These are phyloP conservation scores for Panonychus citri DNA, from an alignment of 1,140 invertebrate species.

Conservation along the genomic window DNA sequence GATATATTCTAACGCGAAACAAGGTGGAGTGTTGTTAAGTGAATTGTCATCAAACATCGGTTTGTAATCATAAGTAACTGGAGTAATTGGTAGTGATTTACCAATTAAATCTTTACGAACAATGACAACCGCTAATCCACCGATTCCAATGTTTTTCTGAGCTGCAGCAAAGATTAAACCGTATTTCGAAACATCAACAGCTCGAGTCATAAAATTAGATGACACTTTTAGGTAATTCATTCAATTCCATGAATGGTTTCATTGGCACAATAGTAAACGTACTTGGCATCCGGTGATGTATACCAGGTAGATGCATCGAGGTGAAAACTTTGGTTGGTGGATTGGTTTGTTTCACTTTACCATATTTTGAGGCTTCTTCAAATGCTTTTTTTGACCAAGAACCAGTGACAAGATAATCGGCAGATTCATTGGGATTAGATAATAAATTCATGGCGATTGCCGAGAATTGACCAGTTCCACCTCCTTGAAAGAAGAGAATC, in stretches of 20 bases:
- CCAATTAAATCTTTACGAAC: conserved; percentile 75
- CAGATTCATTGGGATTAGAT: conserved; percentile 33
- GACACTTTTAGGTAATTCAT: conserved; percentile 64
- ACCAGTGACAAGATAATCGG: conserved; percentile 37
- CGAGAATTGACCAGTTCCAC: conserved; percentile 78
- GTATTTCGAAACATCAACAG: conserved; percentile 70
- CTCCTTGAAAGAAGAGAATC: conserved; percentile 79
- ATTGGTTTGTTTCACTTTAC: conserved; percentile 65
- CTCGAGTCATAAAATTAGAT: conserved; percentile 73
- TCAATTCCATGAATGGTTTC: conserved; percentile 93
- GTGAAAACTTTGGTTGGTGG: conserved; percentile 46
- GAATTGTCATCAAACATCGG: conserved; percentile 62
- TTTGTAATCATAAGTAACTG: conserved; percentile 63
- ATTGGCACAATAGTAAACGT: conserved; percentile 89
- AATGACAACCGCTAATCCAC: conserved; percentile 77
- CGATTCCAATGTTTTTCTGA: conserved; percentile 90
- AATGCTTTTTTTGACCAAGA: conserved; percentile 83
- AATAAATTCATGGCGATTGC: conserved; percentile 75
- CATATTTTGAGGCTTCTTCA: conserved; percentile 82
- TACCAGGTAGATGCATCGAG: conserved; percentile 17
- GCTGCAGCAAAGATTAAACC: conserved; percentile 84
- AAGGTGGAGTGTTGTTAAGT: conserved; percentile 81
- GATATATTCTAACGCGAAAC: conserved; percentile 79
- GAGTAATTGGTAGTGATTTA: conserved; percentile 35
- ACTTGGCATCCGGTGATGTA: conserved; percentile 73